Evolutionary conservation across 2,797 vertebrate species (phyloP).

Genomic region (Coendou prehensilis): DNA sequence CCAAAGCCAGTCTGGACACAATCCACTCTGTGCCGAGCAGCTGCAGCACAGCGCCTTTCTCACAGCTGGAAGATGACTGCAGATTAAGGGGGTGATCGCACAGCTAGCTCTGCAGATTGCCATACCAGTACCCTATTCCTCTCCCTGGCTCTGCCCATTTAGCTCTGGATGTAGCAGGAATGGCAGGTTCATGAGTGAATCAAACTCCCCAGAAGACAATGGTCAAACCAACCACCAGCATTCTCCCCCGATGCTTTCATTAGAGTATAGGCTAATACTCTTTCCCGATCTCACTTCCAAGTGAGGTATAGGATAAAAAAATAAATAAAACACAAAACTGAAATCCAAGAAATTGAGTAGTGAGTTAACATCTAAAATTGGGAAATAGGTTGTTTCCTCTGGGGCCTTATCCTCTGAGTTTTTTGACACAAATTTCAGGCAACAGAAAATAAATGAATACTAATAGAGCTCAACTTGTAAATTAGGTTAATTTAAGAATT

Average conservation of each 20-base stretch:
- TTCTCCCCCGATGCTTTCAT: not conserved
- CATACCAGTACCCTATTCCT: not conserved
- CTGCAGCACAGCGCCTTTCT: not conserved
- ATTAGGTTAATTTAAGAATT: conserved; percentile 80
- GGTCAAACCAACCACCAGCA: not conserved
- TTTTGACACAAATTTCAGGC: conserved; percentile 85
- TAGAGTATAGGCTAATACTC: not conserved
- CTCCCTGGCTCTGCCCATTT: not conserved
- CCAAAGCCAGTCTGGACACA: not conserved
- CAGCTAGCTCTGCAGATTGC: not conserved
- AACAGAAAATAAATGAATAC: conserved; percentile 79
- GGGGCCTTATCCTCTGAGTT: conserved; percentile 82
- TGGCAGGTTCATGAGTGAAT: not conserved
- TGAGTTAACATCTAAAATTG: conserved; percentile 80
- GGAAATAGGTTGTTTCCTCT: conserved; percentile 85
- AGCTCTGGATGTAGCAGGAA: not conserved
- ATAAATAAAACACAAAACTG: conserved; percentile 53
- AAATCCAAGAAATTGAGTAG: conserved; percentile 49
- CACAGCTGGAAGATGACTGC: conserved; percentile 7
- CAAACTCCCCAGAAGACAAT: not conserved
- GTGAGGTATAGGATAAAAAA: conserved; percentile 46
- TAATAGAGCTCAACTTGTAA: conserved; percentile 73
- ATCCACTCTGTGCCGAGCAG: not conserved
- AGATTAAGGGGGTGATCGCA: not conserved
- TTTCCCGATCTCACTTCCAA: not conserved